Evolutionary conservation across 1,140 invertebrate species (phyloP).

Genomic region (Aricia agestis): DNA sequence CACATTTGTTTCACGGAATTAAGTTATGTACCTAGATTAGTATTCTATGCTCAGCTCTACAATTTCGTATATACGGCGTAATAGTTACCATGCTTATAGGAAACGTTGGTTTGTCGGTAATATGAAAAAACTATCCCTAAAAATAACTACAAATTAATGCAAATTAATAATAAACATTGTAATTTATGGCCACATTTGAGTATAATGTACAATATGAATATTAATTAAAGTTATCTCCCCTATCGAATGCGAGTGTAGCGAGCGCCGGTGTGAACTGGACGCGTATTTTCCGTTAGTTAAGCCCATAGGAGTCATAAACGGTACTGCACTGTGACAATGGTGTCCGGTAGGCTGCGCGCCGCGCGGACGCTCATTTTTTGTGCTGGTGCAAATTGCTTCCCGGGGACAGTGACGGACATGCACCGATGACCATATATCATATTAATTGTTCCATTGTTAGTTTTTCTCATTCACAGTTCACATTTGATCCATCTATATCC

Average conservation of each 20-base stretch:
- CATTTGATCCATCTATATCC: too few relatives aligned
- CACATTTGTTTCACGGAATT: neutral
- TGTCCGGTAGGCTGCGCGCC: conserved; percentile 19
- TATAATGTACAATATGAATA: neutral
- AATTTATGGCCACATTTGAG: neutral
- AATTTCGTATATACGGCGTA: neutral
- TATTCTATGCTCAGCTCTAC: neutral
- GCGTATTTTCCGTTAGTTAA: conserved; percentile 17
- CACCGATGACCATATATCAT: neutral
- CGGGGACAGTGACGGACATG: conserved; percentile 11
- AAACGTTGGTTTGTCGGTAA: too few relatives aligned
- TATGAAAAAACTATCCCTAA: too few relatives aligned
- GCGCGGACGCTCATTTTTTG: conserved; percentile 38
- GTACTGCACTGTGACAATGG: conserved; percentile 18
- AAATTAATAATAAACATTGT: neutral
- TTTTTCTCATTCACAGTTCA: neutral
- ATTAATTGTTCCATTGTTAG: neutral
- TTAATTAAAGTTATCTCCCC: conserved; percentile 1
- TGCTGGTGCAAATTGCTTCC: conserved; percentile 44
- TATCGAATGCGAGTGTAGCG: neutral
- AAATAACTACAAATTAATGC: neutral
- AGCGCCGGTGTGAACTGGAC: neutral
- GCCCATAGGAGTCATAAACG: conserved; percentile 7
- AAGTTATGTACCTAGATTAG: neutral
- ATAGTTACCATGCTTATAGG: too few relatives aligned